A percentile compares a stretch with the other conserved stretches of the same genome.
These are phyloP conservation scores for Drosophila oshimai DNA, from an alignment of 1,140 invertebrate genomes.

Conservation along the genomic window DNA sequence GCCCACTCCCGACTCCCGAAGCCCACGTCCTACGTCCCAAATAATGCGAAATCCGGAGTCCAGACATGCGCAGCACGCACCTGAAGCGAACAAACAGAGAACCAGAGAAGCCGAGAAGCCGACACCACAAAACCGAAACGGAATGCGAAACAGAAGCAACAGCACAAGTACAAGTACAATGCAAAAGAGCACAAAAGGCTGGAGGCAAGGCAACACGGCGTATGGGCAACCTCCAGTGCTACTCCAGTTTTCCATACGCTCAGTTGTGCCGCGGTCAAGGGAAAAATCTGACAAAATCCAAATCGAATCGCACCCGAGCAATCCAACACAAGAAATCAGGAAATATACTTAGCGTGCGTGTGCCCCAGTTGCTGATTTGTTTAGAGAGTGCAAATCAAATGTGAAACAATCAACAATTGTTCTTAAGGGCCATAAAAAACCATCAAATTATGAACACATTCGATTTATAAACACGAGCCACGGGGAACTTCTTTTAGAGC, in stretches of 20 bases:
- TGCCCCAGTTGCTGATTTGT: slow-evolving; percentile 46
- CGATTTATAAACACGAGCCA: slow-evolving; percentile 58
- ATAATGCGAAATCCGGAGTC: slow-evolving; percentile 32
- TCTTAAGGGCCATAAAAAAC: slow-evolving; percentile 52
- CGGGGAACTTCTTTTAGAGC: slow-evolving; percentile 17
- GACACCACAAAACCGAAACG: slow-evolving; percentile 41
- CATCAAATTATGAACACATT: slow-evolving; percentile 58
- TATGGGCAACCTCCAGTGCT: slow-evolving; percentile 71
- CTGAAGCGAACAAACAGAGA: slow-evolving; percentile 19
- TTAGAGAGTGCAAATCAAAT: slow-evolving; percentile 40
- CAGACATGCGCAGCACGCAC: slow-evolving; percentile 66
- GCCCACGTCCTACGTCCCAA: too few species aligned
- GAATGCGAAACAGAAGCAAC: slow-evolving; percentile 63
- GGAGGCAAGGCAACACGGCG: slow-evolving; percentile 70
- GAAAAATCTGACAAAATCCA: too few species aligned
- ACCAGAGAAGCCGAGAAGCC: slow-evolving; percentile 5
- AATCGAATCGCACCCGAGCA: slow-evolving; percentile 6
- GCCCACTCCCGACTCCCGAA: slow-evolving; percentile 9
- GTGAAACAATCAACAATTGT: slow-evolving; percentile 54
- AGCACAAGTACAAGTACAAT: slow-evolving; percentile 69
- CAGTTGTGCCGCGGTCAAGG: slow-evolving; percentile 54
- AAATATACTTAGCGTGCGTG: slow-evolving; percentile 39
- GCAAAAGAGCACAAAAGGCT: slow-evolving; percentile 23
- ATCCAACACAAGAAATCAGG: slow-evolving; percentile 13
- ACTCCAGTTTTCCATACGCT: slow-evolving; percentile 71